phyloP scores from a whole-genome alignment of 2,888 invertebrate species.

The Leptopilina drosophilae region DNA sequence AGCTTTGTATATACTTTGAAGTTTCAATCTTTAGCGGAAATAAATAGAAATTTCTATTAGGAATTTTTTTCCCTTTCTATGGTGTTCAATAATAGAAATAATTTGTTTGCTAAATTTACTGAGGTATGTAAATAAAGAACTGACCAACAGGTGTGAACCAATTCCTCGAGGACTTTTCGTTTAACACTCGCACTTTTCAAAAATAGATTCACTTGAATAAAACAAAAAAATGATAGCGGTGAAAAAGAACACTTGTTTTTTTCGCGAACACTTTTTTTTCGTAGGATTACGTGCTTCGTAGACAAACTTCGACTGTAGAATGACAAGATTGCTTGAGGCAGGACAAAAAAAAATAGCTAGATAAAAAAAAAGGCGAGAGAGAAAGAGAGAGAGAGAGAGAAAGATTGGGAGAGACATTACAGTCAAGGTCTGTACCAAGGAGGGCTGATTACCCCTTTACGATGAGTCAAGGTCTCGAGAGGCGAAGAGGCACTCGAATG shows the following conservation, averaged over 20 bases:
- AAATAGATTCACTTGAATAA: too few relatives aligned
- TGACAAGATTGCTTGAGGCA: slow-evolving; percentile 66
- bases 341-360: slow-evolving; percentile 51
- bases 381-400: slow-evolving; percentile 49
- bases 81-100: too few relatives aligned
- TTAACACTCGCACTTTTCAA: neutral
- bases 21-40: too few relatives aligned
- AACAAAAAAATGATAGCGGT: too few relatives aligned
- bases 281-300: slow-evolving; percentile 66
- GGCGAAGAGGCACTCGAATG: slow-evolving; percentile 47
- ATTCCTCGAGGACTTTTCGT: too few relatives aligned
- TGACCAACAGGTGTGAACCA: too few relatives aligned
- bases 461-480: slow-evolving; percentile 70
- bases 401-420: slow-evolving; percentile 64
- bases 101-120: too few relatives aligned
- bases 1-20: too few relatives aligned
- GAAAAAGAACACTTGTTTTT: neutral
- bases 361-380: slow-evolving; percentile 56
- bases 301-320: slow-evolving; percentile 72
- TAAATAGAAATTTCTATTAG: too few relatives aligned
- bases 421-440: slow-evolving; percentile 69
- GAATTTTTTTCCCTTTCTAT: too few relatives aligned
- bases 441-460: slow-evolving; percentile 77
- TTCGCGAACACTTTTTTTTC: slow-evolving; percentile 40
- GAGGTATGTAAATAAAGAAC: too few relatives aligned